Evolutionary conservation across 2,888 invertebrate species (phyloP).

Genomic region (Acronicta psi): DNA sequence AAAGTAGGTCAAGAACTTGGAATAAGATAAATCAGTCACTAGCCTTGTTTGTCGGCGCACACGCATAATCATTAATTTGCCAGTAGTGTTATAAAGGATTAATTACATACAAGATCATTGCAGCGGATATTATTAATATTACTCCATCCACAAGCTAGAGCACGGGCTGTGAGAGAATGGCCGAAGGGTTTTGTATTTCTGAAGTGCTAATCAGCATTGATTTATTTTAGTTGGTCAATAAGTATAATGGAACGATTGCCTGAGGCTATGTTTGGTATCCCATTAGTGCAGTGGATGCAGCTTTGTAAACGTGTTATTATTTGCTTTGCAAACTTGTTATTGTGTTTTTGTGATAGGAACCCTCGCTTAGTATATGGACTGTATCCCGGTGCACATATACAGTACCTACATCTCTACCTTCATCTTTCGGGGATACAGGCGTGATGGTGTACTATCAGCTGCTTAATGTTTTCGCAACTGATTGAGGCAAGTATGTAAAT

Average conservation of each 20-base stretch:
- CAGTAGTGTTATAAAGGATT: not conserved
- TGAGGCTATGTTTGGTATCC: constrained; percentile 6
- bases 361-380: too few relatives aligned
- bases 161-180: constrained; percentile 18
- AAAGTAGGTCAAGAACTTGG: too few relatives aligned
- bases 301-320: too few relatives aligned
- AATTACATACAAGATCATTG: constrained; percentile 15
- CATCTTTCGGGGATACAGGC: too few relatives aligned
- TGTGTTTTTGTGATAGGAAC: too few relatives aligned
- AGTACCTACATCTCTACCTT: too few relatives aligned
- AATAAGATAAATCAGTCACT: too few relatives aligned
- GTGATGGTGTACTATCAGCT: too few relatives aligned
- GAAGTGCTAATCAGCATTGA: constrained; percentile 19
- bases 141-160: constrained; percentile 6
- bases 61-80: not conserved
- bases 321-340: too few relatives aligned
- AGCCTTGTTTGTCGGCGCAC: not conserved
- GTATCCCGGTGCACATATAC: too few relatives aligned
- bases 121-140: constrained; percentile 19
- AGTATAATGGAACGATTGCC: constrained; percentile 12
- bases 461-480: too few relatives aligned
- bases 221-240: constrained; percentile 26
- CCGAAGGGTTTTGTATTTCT: constrained; percentile 16
- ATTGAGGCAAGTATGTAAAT: too few relatives aligned
- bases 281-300: not conserved